These are phyloP conservation scores for Cotesia congregata DNA, from an alignment of 2,888 invertebrate genomes.

Conservation along the genomic window DNA sequence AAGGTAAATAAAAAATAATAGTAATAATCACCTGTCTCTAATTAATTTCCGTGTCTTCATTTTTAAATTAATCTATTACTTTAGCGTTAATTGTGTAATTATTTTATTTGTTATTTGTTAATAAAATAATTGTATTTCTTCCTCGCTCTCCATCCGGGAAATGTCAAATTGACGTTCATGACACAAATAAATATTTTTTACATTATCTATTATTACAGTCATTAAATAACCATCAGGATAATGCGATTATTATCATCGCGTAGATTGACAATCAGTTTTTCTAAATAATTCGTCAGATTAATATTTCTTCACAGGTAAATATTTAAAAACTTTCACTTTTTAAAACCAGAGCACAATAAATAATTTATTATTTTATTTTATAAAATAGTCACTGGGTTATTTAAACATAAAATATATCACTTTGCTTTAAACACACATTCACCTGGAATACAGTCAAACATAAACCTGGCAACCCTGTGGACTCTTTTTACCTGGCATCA, in stretches of 20 bases:
- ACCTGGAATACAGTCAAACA: slow-evolving; percentile 25
- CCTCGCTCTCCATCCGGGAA: slow-evolving; percentile 1
- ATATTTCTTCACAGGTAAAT: not conserved
- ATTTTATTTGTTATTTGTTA: not conserved
- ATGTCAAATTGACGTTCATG: not conserved
- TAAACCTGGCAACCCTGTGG: slow-evolving; percentile 41
- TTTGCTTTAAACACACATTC: slow-evolving; percentile 22
- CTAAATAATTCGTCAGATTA: not conserved
- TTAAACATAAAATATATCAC: not conserved
- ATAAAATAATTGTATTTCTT: not conserved
- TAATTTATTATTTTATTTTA: not conserved
- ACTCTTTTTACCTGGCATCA: slow-evolving; percentile 35
- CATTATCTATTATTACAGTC: not conserved
- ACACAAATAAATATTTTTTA: not conserved
- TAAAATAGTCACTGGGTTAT: not conserved
- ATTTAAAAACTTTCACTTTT: not conserved
- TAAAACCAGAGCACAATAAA: no score
- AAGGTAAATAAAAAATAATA: slow-evolving; percentile 10
- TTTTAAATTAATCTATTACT: not conserved
- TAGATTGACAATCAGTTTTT: not conserved
- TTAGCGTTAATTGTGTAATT: not conserved
- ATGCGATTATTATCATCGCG: not conserved
- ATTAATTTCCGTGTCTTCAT: slow-evolving; percentile 5
- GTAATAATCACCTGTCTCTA: slow-evolving; percentile 10
- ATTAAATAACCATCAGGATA: not conserved